Evolutionary conservation across 2,797 vertebrate genomes (phyloP).

Genomic region (Etheostoma nigrum): DNA sequence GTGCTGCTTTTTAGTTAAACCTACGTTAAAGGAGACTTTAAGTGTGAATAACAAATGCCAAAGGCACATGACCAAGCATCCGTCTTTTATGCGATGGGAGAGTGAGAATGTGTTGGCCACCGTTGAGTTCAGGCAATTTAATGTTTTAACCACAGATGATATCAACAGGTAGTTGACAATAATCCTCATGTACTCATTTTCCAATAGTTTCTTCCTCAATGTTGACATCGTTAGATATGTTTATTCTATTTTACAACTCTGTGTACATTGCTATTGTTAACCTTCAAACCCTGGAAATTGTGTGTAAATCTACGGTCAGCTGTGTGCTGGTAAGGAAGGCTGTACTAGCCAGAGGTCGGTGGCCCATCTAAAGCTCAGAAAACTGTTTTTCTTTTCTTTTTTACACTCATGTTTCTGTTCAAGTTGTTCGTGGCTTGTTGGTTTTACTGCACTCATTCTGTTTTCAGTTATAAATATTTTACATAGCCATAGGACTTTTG

Average conservation of each 20-base stretch:
- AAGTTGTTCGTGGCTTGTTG: slow-evolving; percentile 20
- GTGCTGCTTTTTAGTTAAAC: too few relatives aligned
- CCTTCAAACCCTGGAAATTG: too few relatives aligned
- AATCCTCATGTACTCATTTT: background rate
- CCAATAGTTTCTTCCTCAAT: background rate
- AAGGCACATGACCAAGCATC: too few relatives aligned
- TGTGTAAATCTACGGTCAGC: background rate
- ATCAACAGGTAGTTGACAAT: background rate
- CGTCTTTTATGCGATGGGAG: too few relatives aligned
- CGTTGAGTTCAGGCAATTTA: background rate
- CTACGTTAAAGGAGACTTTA: too few relatives aligned
- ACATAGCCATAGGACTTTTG: slow-evolving; percentile 6
- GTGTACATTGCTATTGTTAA: too few relatives aligned
- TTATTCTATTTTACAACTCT: too few relatives aligned
- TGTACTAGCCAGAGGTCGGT: slow-evolving; percentile 19
- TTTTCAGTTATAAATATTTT: slow-evolving; percentile 28
- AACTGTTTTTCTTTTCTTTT: background rate
- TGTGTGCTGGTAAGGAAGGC: slow-evolving; percentile 10
- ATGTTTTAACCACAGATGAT: background rate
- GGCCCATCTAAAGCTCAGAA: background rate
- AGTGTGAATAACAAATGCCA: too few relatives aligned
- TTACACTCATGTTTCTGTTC: background rate
- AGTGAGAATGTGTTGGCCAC: too few relatives aligned
- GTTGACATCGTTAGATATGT: too few relatives aligned
- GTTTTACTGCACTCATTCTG: slow-evolving; percentile 5